Evolutionary conservation across 2,888 invertebrate genomes (phyloP).

Genomic region (Meganola albula): DNA sequence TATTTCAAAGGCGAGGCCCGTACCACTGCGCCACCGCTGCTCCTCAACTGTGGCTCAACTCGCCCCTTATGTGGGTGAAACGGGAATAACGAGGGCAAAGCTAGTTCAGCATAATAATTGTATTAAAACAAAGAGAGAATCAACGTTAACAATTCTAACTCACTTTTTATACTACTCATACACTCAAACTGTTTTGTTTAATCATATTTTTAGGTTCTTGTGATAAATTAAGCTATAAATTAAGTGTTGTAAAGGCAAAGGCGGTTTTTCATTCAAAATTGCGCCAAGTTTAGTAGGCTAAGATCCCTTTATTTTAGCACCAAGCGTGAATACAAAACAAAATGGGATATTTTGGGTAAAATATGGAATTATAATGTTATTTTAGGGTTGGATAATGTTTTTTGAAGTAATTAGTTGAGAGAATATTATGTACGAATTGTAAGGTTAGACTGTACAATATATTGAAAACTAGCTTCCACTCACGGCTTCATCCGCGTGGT

Average conservation of each 20-base stretch:
- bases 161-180: too few species aligned
- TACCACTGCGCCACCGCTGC: too few species aligned
- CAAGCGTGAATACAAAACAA: slow-evolving; percentile 9
- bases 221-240: slow-evolving; percentile 62
- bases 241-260: slow-evolving; percentile 34
- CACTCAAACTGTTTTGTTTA: slow-evolving; percentile 28
- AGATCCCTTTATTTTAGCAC: slow-evolving; percentile 17
- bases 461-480: not conserved
- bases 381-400: not conserved
- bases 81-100: too few species aligned
- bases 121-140: too few species aligned
- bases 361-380: not conserved
- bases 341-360: not conserved
- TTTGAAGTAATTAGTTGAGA: not conserved
- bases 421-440: too few species aligned
- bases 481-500: too few species aligned
- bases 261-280: slow-evolving; percentile 48
- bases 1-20: too few species aligned
- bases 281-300: slow-evolving; percentile 26
- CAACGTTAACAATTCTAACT: too few species aligned
- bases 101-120: too few species aligned
- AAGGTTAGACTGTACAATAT: too few species aligned
- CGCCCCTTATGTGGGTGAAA: too few species aligned
- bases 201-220: slow-evolving; percentile 30
- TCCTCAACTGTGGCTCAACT: too few species aligned